Base-by-base conservation (phyloP, 2,113 vertebrate genomes). In the Corythaixoides concolor region DNA sequence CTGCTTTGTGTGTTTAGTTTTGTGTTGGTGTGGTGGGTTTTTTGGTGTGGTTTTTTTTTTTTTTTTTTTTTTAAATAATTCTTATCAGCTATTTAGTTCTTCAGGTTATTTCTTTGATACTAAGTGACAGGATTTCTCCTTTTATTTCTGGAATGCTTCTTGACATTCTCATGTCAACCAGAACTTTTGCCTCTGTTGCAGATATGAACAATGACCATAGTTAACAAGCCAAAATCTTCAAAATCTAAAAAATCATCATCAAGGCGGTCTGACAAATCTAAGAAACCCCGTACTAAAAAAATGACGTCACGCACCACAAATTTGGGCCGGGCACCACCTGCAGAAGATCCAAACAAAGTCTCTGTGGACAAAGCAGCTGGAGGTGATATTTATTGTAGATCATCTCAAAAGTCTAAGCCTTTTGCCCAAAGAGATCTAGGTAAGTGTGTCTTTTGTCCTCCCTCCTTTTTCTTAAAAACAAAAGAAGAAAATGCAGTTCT, bases 181-280 rank as follows among this genome's bases (percentile, higher is more conserved):
- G 33, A 63, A 67, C 75, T 82, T 94, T 52, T 89, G 17, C 50
- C 76, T 97, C 16, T 37, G 67, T 96, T 97, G 41, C 98, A 99
- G 99, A 98, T 98, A 98, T 99, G 99, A 99, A 99, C 98, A 98
- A 99, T 99, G 99, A 99, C 99, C 97, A 99, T 99, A 99, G 99
- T 99, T 99, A 99, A 99, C 98, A 99, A 99, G 98, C 98, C 98
- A 97, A 99, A 99, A 97, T 98, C 99, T 97, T 98, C 99, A 98
- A 99, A 98, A 97, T 97, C 98, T 88, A 98, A 99, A 97, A 98
- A 99, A 97, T 97, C 99, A 96, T 98, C 99, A 97, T 89, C 99
- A 91, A 96, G 98, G 69, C 77, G 23, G 1, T 92, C 98, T 96
- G 98, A 98, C 93, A 98, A 97, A 92, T 97, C 98, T 15, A 98